Conservation (phyloP, 2,113 vertebrate species). For the Amblyornis subalaris region DNA sequence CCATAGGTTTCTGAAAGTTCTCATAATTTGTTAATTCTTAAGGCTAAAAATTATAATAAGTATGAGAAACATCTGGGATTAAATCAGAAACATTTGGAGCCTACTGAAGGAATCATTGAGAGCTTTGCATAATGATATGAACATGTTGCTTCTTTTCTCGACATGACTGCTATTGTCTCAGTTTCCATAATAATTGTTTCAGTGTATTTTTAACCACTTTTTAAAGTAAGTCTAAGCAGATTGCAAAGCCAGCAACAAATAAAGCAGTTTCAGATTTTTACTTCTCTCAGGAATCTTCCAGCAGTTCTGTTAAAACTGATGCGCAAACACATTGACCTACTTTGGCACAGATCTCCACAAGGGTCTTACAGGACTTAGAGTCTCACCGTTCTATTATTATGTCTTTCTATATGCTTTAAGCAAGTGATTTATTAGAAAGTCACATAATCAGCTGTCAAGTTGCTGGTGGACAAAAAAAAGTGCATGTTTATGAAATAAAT, state of each 20-base stretch:
- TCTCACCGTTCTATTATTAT: neutral
- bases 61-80: neutral
- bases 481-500: neutral
- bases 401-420: constrained; percentile 3
- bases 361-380: neutral
- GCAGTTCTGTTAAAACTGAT: constrained; percentile 9
- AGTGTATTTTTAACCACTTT: neutral
- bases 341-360: neutral
- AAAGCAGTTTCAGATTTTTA: constrained; percentile 24
- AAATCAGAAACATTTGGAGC: neutral
- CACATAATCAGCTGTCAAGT: neutral
- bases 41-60: neutral
- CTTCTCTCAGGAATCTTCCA: neutral
- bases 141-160: neutral
- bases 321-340: neutral
- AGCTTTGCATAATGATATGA: neutral
- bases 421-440: neutral
- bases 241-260: neutral
- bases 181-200: neutral
- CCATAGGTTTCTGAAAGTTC: neutral
- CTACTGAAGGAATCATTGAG: neutral
- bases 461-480: neutral
- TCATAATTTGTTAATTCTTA: neutral
- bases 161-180: neutral
- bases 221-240: neutral